Evolutionary conservation across 92 coral and sea anemone genomes (phyloP).

Genomic region (Hydrozoanthus gracilis): DNA sequence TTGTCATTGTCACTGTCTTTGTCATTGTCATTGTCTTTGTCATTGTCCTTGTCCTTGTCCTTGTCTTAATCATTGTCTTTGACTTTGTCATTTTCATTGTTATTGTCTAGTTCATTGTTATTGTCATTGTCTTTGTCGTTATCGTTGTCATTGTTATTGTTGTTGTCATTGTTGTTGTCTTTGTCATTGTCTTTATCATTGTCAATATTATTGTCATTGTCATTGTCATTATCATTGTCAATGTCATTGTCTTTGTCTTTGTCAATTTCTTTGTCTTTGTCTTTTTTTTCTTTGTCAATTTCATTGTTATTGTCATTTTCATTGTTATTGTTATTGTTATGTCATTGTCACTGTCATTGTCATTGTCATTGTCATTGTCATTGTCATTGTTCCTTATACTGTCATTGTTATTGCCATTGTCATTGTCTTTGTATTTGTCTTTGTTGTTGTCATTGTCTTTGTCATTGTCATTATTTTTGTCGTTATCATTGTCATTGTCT

Average conservation of each 20-base stretch:
- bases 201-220: not conserved
- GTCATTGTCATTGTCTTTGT: not conserved
- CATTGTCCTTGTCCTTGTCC: not conserved
- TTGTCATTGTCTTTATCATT: not conserved
- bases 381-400: not conserved
- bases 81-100: not conserved
- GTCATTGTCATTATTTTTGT: not conserved
- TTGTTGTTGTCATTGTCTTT: not conserved
- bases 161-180: not conserved
- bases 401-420: not conserved
- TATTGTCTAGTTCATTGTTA: not conserved
- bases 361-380: not conserved
- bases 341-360: not conserved
- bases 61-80: not conserved
- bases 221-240: not conserved
- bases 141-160: not conserved
- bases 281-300: no score
- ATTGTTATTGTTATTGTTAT: not conserved
- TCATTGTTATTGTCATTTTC: not conserved
- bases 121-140: no score
- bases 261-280: not conserved
- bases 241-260: not conserved
- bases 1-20: not conserved
- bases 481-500: not conserved
- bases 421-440: not conserved